phyloP scores from a whole-genome alignment of 1,140 invertebrate species.

The Tetragonula clypearis region DNA sequence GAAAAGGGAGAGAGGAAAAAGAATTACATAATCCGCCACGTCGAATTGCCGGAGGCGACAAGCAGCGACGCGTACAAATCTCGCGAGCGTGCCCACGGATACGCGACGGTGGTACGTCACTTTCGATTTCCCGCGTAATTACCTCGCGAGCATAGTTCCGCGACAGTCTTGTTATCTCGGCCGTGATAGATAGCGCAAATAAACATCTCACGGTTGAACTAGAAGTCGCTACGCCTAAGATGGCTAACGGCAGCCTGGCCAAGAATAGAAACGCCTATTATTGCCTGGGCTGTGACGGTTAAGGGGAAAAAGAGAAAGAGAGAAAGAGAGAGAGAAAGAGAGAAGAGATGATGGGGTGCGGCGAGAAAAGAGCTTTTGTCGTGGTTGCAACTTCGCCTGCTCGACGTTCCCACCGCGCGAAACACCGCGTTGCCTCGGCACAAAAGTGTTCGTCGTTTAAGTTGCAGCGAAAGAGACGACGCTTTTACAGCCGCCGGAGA shows the following conservation, averaged over 20 bases:
- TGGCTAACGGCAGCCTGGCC: constrained; percentile 53
- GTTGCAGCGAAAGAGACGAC: constrained; percentile 8
- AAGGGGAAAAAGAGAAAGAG: background rate
- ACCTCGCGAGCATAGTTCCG: constrained; percentile 55
- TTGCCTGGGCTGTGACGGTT: constrained; percentile 23
- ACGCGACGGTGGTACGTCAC: constrained; percentile 41
- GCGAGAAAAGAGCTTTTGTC: constrained; percentile 42
- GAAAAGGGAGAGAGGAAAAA: background rate
- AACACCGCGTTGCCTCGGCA: background rate
- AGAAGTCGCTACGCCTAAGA: constrained; percentile 52
- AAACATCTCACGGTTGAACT: constrained; percentile 63
- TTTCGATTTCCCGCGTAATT: constrained; percentile 62
- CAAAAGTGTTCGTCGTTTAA: constrained; percentile 38
- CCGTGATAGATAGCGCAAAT: constrained; percentile 68
- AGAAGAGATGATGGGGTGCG: constrained; percentile 2
- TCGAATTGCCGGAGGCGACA: background rate
- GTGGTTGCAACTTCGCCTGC: constrained; percentile 8
- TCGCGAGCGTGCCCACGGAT: background rate
- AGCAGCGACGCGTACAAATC: constrained; percentile 17
- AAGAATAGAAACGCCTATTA: constrained; percentile 63
- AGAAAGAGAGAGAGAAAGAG: background rate
- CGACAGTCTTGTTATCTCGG: constrained; percentile 67
- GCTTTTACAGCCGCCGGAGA: constrained; percentile 32
- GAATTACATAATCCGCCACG: background rate
- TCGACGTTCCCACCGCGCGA: background rate